Base-by-base conservation (phyloP, 2,888 invertebrate species). In the Philereme vetulata region DNA sequence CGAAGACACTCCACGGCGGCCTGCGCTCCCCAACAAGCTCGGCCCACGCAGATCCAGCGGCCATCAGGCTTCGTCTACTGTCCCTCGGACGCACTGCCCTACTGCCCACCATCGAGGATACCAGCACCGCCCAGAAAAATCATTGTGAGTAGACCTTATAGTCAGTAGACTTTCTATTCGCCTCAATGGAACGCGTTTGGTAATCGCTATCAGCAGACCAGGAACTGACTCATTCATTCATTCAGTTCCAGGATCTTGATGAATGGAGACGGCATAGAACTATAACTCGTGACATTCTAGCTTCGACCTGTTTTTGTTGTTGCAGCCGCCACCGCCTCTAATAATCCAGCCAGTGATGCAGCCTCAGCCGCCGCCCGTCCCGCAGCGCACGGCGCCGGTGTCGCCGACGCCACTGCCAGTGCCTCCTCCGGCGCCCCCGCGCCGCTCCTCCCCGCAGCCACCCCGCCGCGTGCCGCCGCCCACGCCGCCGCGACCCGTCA, bases 71-170 rank as follows among this genome's bases (percentile, higher is more conserved):
- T 92, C 72, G 89, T 90, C 34, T 93, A 93, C 78, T 93, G 92
- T 68, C 93, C 93, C 1, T 92, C 92, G 0, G 93, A 93, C 70
- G 93, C 93, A 21, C 77, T 93, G 70, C 93, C 93, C 0, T 93
- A 93, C 73, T 93, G 93, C 70, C 93, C 93, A 10, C 93, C 93
- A 0, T 89, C 88, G 4, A 73, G 92, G 66, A 77, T 92, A n/a
- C 78, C 86, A 5, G 87, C 88, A 2, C 82, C 86, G 4, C 76
- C 65, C 11, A 60, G 86, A 21, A 80, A 84, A 8, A 69, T 81
- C 36, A 80, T 79, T 72, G 81, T 62, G 11, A 59, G 52, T 42
- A 35, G 36, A 43, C 38, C 4, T 21, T 21, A 21, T 1, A 21
- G 21, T 21, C 21, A 21, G 21, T 21, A 21, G 21, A 21, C 21